Evolutionary conservation across 2,113 vertebrate genomes (phyloP).

Genomic region (Mesitornis unicolor): DNA sequence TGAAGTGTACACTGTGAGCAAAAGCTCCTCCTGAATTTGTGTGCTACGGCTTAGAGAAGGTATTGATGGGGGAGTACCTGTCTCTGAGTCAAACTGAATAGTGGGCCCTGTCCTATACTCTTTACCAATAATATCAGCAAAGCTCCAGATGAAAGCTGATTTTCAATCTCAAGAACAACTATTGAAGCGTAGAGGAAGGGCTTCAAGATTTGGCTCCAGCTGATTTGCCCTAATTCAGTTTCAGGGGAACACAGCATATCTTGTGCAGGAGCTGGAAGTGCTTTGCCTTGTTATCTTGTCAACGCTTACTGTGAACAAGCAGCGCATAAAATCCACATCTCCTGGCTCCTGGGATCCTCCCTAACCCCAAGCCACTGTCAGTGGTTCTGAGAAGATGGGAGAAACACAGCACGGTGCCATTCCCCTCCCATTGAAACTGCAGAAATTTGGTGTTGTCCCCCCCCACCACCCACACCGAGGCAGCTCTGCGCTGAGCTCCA

Average conservation of each 20-base stretch:
- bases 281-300: background rate
- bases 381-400: background rate
- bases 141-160: background rate
- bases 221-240: background rate
- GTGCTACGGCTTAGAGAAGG: background rate
- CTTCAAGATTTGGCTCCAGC: background rate
- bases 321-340: background rate
- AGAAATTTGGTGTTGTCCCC: background rate
- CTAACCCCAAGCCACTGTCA: background rate
- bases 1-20: background rate
- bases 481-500: background rate
- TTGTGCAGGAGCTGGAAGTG: background rate
- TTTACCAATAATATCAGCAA: background rate
- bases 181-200: background rate
- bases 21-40: background rate
- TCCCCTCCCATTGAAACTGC: background rate
- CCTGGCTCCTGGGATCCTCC: background rate
- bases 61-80: background rate
- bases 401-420: background rate
- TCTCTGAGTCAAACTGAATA: background rate
- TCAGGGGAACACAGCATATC: background rate
- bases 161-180: background rate
- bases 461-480: fast-evolving
- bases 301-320: background rate
- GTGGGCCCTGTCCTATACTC: background rate